Base-by-base conservation (phyloP, 2,113 vertebrate species). In the Nothobranchius kuhntae region DNA sequence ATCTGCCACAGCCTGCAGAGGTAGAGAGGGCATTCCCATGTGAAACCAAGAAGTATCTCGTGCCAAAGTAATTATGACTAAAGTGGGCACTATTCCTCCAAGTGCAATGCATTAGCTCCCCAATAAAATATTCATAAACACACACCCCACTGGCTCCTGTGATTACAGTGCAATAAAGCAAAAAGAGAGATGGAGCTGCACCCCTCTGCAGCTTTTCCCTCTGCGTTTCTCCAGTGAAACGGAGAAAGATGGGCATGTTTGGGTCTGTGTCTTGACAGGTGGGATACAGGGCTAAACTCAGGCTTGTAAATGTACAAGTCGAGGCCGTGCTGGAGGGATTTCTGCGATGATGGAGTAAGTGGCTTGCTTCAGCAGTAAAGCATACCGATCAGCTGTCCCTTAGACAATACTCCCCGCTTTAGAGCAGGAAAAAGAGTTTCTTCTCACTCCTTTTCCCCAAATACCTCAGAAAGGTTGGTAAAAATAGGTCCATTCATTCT, bases 221-320 rank as follows among this genome's bases (percentile, higher is more conserved):
- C 53, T 66, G 59, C 52, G 38, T 53, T 60, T 75, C 61, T 74
- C 47, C 63, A 26, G 14, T 59, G 77, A 87, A 85, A 86, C 79
- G 75, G 85, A 83, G 71, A 36, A 73, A 86, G 89, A 90, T 89
- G 81, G 89, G 88, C 87, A 87, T 69, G 80, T 89, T 87, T 83
- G 82, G 84, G 73, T 84, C 80, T 78, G 36, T 2, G 57, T 61
- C 74, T 63, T 91, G 91, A 91, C 90, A 90, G 88, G 85, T 83
- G 75, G 81, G 81, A 88, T 81, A 77, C 68, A 48, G 59, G 77
- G 61, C 82, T 84, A 87, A 90, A 87, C 82, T 73, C 67, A 55
- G 54, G 80, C 76, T 83, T 80, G 80, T 85, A 82, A 90, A 82
- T 86, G 87, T 85, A 86, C 77, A 82, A 83, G 79, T 44, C 66